These are phyloP conservation scores for Perizoma affinitatum DNA, from an alignment of 2,888 invertebrate genomes.

Conservation along the genomic window DNA sequence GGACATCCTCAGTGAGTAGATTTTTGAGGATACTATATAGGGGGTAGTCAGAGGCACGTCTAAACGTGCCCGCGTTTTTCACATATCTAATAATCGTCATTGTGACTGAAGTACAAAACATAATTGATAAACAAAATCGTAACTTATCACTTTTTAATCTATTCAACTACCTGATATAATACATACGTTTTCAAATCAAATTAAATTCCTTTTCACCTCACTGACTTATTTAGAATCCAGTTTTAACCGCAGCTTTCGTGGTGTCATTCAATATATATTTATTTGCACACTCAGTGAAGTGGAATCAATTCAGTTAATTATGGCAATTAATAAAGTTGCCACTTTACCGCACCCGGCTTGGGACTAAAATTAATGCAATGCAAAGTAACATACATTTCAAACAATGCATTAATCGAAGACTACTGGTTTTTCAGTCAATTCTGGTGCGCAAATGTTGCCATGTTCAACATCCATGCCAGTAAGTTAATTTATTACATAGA, in stretches of 20 bases:
- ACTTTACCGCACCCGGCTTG: conserved; percentile 37
- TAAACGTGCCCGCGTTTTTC: too few relatives aligned
- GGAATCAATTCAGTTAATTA: conserved; percentile 58
- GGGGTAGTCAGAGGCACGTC: too few relatives aligned
- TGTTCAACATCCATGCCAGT: conserved; percentile 27
- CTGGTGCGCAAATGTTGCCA: too few relatives aligned
- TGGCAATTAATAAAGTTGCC: conserved; percentile 47
- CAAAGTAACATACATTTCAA: too few relatives aligned
- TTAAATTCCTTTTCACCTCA: conserved; percentile 32
- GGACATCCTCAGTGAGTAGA: too few relatives aligned
- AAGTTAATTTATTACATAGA: conserved; percentile 39
- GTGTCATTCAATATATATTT: conserved; percentile 45
- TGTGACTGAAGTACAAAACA: neutral
- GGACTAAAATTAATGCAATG: conserved; percentile 25
- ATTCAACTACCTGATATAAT: conserved; percentile 23
- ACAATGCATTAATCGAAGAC: too few relatives aligned
- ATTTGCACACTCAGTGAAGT: conserved; percentile 51
- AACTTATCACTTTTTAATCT: conserved; percentile 17
- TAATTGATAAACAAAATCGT: conserved; percentile 3
- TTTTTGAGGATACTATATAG: too few relatives aligned
- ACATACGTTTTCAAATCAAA: conserved; percentile 24
- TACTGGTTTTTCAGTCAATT: too few relatives aligned
- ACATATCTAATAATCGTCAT: conserved; percentile 2
- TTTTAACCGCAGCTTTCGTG: conserved; percentile 32
- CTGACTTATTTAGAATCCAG: conserved; percentile 16